phyloP scores from a whole-genome alignment of 2,888 invertebrate genomes.

The Eupithecia exiguata region DNA sequence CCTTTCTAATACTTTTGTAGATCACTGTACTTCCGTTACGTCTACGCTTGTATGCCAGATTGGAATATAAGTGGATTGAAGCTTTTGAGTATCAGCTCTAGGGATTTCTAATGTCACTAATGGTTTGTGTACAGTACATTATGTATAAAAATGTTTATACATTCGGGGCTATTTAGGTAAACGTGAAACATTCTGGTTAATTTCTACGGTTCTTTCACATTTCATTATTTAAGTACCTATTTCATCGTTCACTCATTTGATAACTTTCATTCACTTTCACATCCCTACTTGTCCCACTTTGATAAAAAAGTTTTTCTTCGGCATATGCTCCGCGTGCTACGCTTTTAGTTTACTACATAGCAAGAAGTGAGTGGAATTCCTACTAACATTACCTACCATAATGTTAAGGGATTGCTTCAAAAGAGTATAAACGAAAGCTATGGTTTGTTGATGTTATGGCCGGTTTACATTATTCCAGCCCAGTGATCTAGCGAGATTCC shows the following conservation, averaged over 20 bases:
- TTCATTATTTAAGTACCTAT: not conserved
- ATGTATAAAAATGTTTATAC: not conserved
- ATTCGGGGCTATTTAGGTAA: not conserved
- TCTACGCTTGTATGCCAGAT: constrained; percentile 1
- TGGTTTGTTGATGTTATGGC: too few species aligned
- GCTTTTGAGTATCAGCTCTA: constrained; percentile 15
- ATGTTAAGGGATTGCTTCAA: too few species aligned
- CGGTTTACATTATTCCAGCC: too few species aligned
- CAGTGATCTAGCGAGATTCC: too few species aligned
- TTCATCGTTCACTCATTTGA: not conserved
- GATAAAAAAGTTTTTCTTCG: not conserved
- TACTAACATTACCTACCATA: too few species aligned
- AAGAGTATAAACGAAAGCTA: too few species aligned
- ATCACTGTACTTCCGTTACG: constrained; percentile 3
- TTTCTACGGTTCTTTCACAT: not conserved
- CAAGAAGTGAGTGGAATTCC: too few species aligned
- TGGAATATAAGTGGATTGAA: constrained; percentile 27
- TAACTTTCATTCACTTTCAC: too few species aligned
- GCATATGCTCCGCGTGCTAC: too few species aligned
- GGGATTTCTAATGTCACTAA: constrained; percentile 13
- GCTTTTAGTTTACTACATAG: too few species aligned
- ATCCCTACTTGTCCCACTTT: not conserved
- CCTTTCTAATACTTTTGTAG: not conserved
- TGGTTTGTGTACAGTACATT: not conserved
- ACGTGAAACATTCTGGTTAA: not conserved